Evolutionary conservation across 64 coral and sea anemone genomes (phyloP).

Genomic region (Stylophora pistillata): DNA sequence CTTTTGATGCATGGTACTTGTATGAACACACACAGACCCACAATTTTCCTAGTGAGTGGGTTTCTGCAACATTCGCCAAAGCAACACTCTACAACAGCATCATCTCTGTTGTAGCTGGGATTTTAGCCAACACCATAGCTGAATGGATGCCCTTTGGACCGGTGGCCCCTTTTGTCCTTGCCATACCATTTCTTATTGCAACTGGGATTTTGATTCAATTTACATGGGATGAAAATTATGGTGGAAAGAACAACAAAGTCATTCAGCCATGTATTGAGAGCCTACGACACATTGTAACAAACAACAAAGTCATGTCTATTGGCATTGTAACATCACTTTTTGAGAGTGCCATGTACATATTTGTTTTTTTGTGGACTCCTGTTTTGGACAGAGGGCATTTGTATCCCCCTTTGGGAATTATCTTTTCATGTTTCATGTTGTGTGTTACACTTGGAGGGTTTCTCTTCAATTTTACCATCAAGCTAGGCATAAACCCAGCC

Average conservation of each 20-base stretch:
- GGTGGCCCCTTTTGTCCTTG: conserved; percentile 90
- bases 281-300: conserved; percentile 81
- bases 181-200: conserved; percentile 85
- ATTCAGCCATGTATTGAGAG: conserved; percentile 92
- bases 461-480: conserved; percentile 78
- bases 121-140: conserved; percentile 80
- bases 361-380: conserved; percentile 98
- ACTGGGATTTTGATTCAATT: conserved; percentile 80
- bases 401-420: conserved; percentile 83
- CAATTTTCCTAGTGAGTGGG: conserved; percentile 90
- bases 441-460: conserved; percentile 89
- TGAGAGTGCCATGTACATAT: conserved; percentile 97
- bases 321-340: conserved; percentile 93
- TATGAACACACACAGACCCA: conserved; percentile 93
- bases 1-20: conserved; percentile 97
- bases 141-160: conserved; percentile 96
- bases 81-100: conserved; percentile 94
- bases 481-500: conserved; percentile 64
- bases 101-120: conserved; percentile 85
- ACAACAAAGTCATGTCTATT: conserved; percentile 77
- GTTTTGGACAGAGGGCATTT: conserved; percentile 81
- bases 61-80: conserved; percentile 84
- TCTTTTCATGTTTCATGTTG: conserved; percentile 94
- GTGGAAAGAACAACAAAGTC: conserved; percentile 71
- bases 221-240: conserved; percentile 98